Evolutionary conservation across 2,797 vertebrate species (phyloP).

Genomic region (Amblyopsis hoosieri): DNA sequence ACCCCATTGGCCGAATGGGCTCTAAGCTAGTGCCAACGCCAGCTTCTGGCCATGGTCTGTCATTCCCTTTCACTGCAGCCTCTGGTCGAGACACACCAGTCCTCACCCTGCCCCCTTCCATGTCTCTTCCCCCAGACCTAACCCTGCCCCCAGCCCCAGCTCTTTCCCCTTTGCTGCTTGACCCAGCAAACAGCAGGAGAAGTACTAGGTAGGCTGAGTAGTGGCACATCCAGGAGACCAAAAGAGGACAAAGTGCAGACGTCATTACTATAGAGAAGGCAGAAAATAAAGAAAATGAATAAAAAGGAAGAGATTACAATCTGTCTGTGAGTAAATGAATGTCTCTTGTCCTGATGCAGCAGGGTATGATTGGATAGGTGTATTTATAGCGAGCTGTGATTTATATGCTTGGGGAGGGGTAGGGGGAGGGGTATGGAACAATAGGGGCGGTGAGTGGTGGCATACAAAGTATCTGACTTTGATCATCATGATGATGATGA

Average conservation of each 20-base stretch:
- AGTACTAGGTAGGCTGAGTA: constrained; percentile 37
- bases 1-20: constrained; percentile 36
- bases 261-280: constrained; percentile 30
- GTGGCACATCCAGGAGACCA: constrained; percentile 26
- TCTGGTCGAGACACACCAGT: constrained; percentile 15
- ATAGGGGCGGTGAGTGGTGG: constrained; percentile 37
- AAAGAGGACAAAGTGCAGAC: constrained; percentile 21
- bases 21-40: constrained; percentile 27
- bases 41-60: constrained; percentile 30
- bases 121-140: constrained; percentile 16
- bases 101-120: constrained; percentile 4
- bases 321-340: constrained; percentile 25
- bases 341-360: constrained; percentile 37
- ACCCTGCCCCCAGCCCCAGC: constrained; percentile 19
- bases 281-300: constrained; percentile 24
- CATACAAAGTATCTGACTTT: constrained; percentile 27
- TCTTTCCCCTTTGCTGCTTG: constrained; percentile 26
- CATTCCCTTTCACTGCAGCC: constrained; percentile 18
- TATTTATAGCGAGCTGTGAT: constrained; percentile 76
- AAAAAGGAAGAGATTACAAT: too few relatives aligned
- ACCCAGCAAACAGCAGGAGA: constrained; percentile 58
- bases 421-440: constrained; percentile 58
- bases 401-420: constrained; percentile 69
- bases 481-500: constrained; percentile 13
- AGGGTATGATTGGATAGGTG: constrained; percentile 60